phyloP scores from a whole-genome alignment of 2,113 vertebrate species.

The Myiozetetes cayanensis region DNA sequence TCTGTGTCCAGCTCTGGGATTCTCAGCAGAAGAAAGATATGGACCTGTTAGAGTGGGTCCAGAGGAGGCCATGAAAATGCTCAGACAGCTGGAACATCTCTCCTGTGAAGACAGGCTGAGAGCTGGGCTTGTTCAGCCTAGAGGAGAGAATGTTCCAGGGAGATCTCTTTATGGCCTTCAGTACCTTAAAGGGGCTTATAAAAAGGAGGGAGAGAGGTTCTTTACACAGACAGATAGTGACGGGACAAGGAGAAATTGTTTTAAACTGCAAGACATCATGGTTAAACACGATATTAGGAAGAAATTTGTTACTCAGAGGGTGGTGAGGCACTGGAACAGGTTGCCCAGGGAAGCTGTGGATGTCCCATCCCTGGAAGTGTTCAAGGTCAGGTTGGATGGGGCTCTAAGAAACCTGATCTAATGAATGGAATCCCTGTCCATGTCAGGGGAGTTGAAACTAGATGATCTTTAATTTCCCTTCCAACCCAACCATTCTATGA shows the following conservation, averaged over 20 bases:
- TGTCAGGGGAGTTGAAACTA: not conserved
- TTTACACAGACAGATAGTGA: not conserved
- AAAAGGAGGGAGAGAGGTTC: not conserved
- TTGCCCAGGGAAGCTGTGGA: not conserved
- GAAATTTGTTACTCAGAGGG: not conserved
- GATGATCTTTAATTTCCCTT: not conserved
- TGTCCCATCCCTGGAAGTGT: not conserved
- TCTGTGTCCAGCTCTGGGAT: not conserved
- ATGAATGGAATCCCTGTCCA: not conserved
- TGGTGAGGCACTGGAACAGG: not conserved
- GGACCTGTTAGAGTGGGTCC: not conserved
- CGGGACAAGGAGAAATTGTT: not conserved
- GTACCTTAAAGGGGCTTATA: not conserved
- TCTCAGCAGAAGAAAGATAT: not conserved
- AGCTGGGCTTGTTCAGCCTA: not conserved
- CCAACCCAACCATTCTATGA: not conserved
- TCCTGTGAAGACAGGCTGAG: not conserved
- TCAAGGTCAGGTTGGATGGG: not conserved
- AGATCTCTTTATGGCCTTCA: not conserved
- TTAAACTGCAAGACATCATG: not conserved
- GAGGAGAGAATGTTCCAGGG: not conserved
- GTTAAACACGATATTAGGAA: not conserved
- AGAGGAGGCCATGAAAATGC: not conserved
- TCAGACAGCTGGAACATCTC: not conserved
- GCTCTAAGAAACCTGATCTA: not conserved